Base-by-base conservation (phyloP, 2,113 vertebrate genomes). In the Neodontobutis hainanensis region DNA sequence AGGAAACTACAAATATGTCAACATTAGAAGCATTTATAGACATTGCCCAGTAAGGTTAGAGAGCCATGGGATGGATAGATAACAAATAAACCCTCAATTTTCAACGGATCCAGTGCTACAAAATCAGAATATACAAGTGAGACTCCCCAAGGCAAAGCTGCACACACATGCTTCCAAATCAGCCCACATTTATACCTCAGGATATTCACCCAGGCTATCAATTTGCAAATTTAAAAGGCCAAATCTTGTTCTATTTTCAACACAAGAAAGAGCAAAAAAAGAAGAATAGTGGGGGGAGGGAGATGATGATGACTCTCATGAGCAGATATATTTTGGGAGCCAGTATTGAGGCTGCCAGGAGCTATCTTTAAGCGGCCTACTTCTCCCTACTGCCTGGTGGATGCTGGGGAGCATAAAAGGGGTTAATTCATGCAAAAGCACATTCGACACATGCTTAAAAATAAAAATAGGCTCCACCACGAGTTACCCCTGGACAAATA, bases 351-450 rank as follows among this genome's bases (percentile, higher is more conserved):
- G 90, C 87, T 91, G 90, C 85, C 68, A 72, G 75, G 71, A 90
- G 88, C 90, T 91, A 91, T 91, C 87, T 91, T 90, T 90, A 88
- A 86, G 82, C 72, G 88, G 83, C 90, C 90, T 91, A 91, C 83
- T 90, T 91, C 88, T 86, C 56, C 74, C 75, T 68, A 70, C 68
- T 68, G 85, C 82, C 78, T 83, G 81, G 75, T 85, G 70, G 87
- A 89, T 84, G 72, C 71, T 67, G 67, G 70, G 52, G 73, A 61
- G 65, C 74, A 66, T 47, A 64, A 49, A 78, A 38, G 75, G 65
- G 75, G 80, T 74, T 81, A 68, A 82, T 58, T 44, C 59, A 36
- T 40, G 44, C 66, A 62, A 46, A 77, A 55, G 76, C 65, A 60
- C 44, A 62, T 77, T 58, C 55, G 19, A 61, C 34, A 50, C 45